phyloP scores from a whole-genome alignment of 1,140 invertebrate species.

The Diprion similis region DNA sequence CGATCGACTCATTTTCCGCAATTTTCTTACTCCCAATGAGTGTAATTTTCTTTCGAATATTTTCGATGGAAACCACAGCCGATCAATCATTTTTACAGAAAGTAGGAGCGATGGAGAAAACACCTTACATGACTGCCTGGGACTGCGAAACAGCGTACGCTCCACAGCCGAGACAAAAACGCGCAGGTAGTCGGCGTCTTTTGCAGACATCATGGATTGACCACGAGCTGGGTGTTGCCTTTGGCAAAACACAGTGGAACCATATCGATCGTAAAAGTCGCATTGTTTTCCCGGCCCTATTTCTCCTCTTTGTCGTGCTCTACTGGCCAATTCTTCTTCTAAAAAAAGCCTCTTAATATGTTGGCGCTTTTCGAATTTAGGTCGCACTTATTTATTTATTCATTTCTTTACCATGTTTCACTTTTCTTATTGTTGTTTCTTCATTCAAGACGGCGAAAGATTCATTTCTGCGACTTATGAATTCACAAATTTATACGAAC shows the following conservation, averaged over 20 bases:
- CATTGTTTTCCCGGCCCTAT: constrained; percentile 76
- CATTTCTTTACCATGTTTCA: too few species aligned
- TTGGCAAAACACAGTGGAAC: constrained; percentile 41
- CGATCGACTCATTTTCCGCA: too few species aligned
- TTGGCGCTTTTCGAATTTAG: neutral
- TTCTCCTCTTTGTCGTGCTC: constrained; percentile 74
- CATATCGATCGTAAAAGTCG: constrained; percentile 58
- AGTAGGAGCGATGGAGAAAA: constrained; percentile 68
- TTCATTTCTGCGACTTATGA: too few species aligned
- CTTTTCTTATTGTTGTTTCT: too few species aligned
- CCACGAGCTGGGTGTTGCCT: constrained; percentile 41
- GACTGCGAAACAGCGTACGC: constrained; percentile 57
- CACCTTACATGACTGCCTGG: constrained; percentile 68
- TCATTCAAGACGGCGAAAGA: too few species aligned
- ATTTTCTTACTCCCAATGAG: too few species aligned
- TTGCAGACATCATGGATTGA: constrained; percentile 51
- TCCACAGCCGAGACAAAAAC: constrained; percentile 38
- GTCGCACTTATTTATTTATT: too few species aligned
- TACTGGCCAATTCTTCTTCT: constrained; percentile 78
- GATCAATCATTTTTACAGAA: constrained; percentile 56
- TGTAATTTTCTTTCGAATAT: too few species aligned
- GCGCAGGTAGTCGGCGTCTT: constrained; percentile 44
- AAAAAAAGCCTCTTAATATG: constrained; percentile 58
- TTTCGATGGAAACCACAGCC: too few species aligned
- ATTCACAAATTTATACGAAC: too few species aligned